Base-by-base conservation (phyloP, 2,888 invertebrate species). In the Suillia variegata region DNA sequence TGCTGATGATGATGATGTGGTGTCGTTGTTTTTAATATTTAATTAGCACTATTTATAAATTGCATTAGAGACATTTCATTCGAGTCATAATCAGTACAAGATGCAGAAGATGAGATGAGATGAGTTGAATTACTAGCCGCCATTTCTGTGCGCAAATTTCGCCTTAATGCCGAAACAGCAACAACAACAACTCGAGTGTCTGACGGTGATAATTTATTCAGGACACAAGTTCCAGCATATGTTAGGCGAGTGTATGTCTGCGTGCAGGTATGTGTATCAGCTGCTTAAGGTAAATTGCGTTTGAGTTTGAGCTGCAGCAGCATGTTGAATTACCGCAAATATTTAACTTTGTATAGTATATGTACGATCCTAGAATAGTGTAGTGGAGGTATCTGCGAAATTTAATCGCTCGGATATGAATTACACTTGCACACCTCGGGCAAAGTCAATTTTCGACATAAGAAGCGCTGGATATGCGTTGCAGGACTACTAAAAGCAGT, bases 21-120 rank as follows among this genome's bases (percentile, higher is more conserved):
- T 56, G 56, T 3, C 18, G 6, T 12, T 21, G 26, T 31, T 21
- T 34, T 56, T 53, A 60, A 55, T 59, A 47, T 55, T 59, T 59
- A 42, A 59, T 59, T 55, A 34, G 47, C 54, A 38, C 56, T 24
- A 59, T 63, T 64, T 59, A 65, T 66, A 70, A 72, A 72, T 73
- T 67, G 68, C 63, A 73, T 73, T 73, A 67, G 58, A 21, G 59
- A 22, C 55, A 54, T 47, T 59, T 59, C 59, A 59, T 55, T 55
- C 54, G 49, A 21, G 12, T 49, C 48, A 17, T 33, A 31, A 24
- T 50, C 48, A 15, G 20, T 8, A 21, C 49, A 22, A 31, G 24
- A 2, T 13, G 18, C 6, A 12, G 17, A 17, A 18, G 47, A 18
- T 26, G 13, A n/a, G 3, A 12, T 24, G 15, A 26, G 13, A n/a